A percentile compares a stretch with the other conserved stretches of the same genome.
These are phyloP conservation scores for Danio choprae DNA, from an alignment of 2,797 vertebrate species.

Conservation along the genomic window DNA sequence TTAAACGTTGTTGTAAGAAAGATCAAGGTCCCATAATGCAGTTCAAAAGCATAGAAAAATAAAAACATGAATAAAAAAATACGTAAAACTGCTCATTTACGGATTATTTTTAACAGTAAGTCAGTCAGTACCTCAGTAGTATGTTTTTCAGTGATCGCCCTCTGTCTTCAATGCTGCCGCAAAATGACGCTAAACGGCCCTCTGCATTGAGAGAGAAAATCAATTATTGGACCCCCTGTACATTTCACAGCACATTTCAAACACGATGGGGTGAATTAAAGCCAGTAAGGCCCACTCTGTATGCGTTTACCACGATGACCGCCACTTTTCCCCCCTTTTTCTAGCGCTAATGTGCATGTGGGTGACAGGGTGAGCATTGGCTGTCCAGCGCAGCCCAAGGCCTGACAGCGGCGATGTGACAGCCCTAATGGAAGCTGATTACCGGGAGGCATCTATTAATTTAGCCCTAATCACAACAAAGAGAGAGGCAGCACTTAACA, in stretches of 20 bases:
- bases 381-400: constrained; percentile 70
- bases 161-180: constrained; percentile 65
- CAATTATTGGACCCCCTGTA: constrained; percentile 81
- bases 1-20: no score
- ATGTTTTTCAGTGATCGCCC: no score
- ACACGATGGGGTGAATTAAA: constrained; percentile 83
- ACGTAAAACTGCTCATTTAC: no score
- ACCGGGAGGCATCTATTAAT: constrained; percentile 83
- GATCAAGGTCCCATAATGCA: no score
- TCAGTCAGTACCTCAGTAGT: no score
- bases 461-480: constrained; percentile 81
- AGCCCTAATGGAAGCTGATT: constrained; percentile 83
- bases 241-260: constrained; percentile 84
- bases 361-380: constrained; percentile 65
- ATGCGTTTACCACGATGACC: constrained; percentile 78
- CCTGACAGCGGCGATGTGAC: constrained; percentile 72
- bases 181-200: constrained; percentile 81
- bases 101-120: no score
- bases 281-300: constrained; percentile 78
- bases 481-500: constrained; percentile 81
- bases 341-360: constrained; percentile 73
- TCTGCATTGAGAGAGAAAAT: constrained; percentile 79
- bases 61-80: no score
- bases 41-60: no score
- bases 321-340: constrained; percentile 44